phyloP scores from a whole-genome alignment of 2,888 invertebrate genomes.

The Tyria jacobaeae region DNA sequence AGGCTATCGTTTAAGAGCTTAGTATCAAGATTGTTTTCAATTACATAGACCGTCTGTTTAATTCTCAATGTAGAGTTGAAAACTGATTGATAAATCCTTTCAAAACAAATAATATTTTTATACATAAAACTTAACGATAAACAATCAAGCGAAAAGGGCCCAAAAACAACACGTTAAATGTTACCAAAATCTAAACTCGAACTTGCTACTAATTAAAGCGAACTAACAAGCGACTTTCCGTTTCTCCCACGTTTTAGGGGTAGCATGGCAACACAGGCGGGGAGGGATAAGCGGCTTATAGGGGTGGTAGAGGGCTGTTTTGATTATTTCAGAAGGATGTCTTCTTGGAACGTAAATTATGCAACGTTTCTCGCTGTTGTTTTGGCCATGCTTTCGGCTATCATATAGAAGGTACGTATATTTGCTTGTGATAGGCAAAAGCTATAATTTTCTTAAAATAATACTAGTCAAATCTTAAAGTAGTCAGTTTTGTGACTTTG shows the following conservation, averaged over 20 bases:
- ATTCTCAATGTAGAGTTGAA: background rate
- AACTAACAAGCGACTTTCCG: constrained; percentile 80
- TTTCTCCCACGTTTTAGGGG: constrained; percentile 68
- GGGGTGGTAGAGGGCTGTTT: constrained; percentile 77
- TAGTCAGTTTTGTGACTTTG: background rate
- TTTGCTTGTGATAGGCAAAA: constrained; percentile 47
- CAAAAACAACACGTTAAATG: constrained; percentile 52
- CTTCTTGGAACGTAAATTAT: constrained; percentile 85
- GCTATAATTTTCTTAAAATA: constrained; percentile 44
- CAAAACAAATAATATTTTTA: background rate
- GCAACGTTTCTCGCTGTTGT: constrained; percentile 69
- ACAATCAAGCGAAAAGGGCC: constrained; percentile 35
- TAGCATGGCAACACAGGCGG: constrained; percentile 65
- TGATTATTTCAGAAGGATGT: constrained; percentile 85
- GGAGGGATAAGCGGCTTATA: constrained; percentile 76
- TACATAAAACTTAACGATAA: constrained; percentile 12
- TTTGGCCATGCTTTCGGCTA: constrained; percentile 57
- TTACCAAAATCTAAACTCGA: constrained; percentile 72
- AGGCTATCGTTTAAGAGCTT: too few species aligned
- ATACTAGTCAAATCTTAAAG: too few species aligned
- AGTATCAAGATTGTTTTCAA: too few species aligned
- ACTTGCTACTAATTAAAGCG: constrained; percentile 80
- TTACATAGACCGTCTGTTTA: background rate
- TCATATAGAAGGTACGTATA: constrained; percentile 27
- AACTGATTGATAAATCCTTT: background rate